Evolutionary conservation across 2,797 vertebrate genomes (phyloP).

Genomic region (Okamejei kenojei): DNA sequence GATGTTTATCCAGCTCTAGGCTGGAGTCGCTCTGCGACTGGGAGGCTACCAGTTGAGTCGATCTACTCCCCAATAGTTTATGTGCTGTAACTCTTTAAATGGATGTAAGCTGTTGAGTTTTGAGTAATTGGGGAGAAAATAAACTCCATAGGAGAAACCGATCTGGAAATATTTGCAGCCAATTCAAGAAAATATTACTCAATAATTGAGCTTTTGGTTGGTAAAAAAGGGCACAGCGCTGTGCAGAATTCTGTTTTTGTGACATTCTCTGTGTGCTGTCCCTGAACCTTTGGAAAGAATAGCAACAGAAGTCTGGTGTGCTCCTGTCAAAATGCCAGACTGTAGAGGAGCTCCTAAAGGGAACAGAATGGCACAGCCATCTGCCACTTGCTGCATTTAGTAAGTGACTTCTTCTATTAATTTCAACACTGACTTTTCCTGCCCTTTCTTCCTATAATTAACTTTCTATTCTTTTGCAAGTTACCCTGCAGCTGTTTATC

Average conservation of each 20-base stretch:
- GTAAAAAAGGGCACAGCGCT: too few relatives aligned
- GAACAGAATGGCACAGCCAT: background rate
- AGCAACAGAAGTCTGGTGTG: background rate
- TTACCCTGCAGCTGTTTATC: conserved; percentile 30
- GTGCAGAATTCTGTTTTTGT: background rate
- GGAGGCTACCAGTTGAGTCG: too few relatives aligned
- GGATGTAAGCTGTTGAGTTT: background rate
- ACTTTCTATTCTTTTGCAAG: conserved; percentile 4
- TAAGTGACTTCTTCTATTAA: background rate
- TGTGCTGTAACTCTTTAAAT: background rate
- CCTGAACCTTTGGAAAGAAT: background rate
- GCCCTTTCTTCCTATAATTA: conserved; percentile 27
- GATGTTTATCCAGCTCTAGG: too few relatives aligned
- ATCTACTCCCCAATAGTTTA: too few relatives aligned
- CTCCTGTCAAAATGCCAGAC: background rate
- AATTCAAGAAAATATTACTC: background rate
- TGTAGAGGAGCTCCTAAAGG: background rate
- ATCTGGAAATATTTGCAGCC: background rate
- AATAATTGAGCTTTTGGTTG: background rate
- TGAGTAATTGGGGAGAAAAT: background rate
- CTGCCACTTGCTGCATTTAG: background rate
- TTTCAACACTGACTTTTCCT: background rate
- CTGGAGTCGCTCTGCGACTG: too few relatives aligned
- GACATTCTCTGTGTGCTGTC: background rate
- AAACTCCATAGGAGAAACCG: background rate